phyloP scores from a whole-genome alignment of 1,140 invertebrate genomes.

The Rhagoletis zephyria region DNA sequence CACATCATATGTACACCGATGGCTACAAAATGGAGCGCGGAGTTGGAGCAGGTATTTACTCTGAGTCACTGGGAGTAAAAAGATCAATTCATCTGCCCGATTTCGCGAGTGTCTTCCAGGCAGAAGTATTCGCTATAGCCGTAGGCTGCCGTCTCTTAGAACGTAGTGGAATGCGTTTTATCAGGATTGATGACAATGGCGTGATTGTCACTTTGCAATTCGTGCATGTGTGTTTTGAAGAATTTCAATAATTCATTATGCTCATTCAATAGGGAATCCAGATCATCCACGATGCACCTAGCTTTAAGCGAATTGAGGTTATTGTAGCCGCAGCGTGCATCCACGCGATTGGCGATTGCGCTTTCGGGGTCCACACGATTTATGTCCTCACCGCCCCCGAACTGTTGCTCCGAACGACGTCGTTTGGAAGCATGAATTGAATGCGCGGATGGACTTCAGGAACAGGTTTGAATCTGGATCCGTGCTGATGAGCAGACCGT shows the following conservation, averaged over 20 bases:
- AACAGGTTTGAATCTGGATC: slow-evolving; percentile 11
- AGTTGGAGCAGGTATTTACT: no score
- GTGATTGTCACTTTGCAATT: slow-evolving; percentile 55
- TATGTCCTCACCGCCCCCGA: no score
- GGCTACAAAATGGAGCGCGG: no score
- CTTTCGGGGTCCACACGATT: no score
- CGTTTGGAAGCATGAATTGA: slow-evolving; percentile 46
- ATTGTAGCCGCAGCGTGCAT: not conserved
- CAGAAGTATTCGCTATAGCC: no score
- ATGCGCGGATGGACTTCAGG: slow-evolving; percentile 40
- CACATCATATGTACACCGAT: no score
- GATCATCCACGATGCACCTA: not conserved
- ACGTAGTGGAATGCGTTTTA: no score
- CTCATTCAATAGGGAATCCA: not conserved
- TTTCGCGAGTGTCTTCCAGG: no score
- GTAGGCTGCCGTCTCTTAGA: no score
- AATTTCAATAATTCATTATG: slow-evolving; percentile 57
- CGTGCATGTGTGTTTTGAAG: slow-evolving; percentile 69
- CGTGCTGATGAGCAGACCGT: no score
- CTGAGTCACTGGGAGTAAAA: no score
- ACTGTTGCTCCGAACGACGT: slow-evolving; percentile 27
- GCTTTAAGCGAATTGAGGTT: not conserved
- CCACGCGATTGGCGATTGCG: slow-evolving; percentile 25
- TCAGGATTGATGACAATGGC: slow-evolving; percentile 71
- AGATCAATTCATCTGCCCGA: no score